Conservation (phyloP, 1,140 invertebrate genomes). For the Musca domestica region DNA sequence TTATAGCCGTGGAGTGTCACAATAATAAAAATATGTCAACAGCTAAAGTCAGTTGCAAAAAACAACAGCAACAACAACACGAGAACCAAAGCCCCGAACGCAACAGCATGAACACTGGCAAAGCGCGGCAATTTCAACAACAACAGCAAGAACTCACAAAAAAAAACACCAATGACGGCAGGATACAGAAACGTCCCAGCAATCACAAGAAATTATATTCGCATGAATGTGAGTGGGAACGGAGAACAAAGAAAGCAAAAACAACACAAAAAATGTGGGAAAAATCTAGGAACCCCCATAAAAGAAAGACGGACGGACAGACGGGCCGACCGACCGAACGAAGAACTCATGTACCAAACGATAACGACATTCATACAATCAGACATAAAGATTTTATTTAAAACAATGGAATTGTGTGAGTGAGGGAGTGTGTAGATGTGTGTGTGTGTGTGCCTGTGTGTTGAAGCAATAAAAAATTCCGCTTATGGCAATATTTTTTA, state of each 20-base stretch:
- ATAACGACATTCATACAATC: too few relatives aligned
- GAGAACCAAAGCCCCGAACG: neutral
- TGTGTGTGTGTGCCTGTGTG: too few relatives aligned
- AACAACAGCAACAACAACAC: neutral
- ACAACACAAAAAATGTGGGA: neutral
- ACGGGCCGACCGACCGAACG: too few relatives aligned
- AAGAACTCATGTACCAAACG: too few relatives aligned
- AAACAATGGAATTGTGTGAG: slow-evolving; percentile 10
- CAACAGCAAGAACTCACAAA: too few relatives aligned
- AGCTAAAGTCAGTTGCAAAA: slow-evolving; percentile 14
- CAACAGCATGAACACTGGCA: neutral
- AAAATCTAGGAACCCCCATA: too few relatives aligned
- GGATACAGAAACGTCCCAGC: too few relatives aligned
- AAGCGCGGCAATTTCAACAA: too few relatives aligned
- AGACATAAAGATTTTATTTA: neutral
- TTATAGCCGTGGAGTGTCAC: slow-evolving; percentile 2
- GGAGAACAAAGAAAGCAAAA: neutral
- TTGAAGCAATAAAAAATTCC: slow-evolving; percentile 15
- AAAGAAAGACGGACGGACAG: slow-evolving; percentile 1
- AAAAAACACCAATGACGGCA: too few relatives aligned
- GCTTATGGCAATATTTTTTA: slow-evolving; percentile 15
- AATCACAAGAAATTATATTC: neutral
- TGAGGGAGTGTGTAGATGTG: too few relatives aligned
- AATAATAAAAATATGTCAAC: slow-evolving; percentile 23
- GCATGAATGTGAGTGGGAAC: slow-evolving; percentile 2